Base-by-base conservation (phyloP, 2,888 invertebrate genomes). In the Drosophila atripex region DNA sequence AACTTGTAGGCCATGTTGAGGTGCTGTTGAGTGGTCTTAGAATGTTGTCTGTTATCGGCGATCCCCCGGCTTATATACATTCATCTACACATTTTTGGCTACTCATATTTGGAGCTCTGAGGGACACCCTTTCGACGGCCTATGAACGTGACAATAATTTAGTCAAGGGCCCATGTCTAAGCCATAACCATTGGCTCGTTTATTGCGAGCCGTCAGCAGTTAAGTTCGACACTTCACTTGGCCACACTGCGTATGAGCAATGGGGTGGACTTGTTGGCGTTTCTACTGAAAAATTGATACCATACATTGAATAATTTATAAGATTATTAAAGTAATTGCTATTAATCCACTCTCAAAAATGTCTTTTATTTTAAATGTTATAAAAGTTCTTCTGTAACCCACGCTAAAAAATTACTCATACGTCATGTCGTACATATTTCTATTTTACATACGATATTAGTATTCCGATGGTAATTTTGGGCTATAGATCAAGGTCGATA, bases 91-190 rank as follows among this genome's bases (percentile, higher is more conserved):
- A 57, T 49, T 69, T 53, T 79, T 59, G 59, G 70, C 55, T 68
- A 71, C 23, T 72, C 78, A 63, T 69, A 87, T 78, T 76, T 82
- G 87, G 80, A 61, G 43, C 32, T 14, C 8, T 51, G 78, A 80
- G 82, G 82, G 82, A 73, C 82, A 76, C 66, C 66, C 61, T 80
- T 73, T 64, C 53, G 76, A 66, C 72, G 49, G 65, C 65, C 70
- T 56, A 47, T 7, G 50, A 72, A 85, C 84, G 84, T 85, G 84
- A 85, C 88, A 80, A 83, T 84, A 85, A 41, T 88, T 88, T 84
- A 66, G 78, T 73, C 73, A 73, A 77, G 70, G 78, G 69, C 78
- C 72, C 64, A 73, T 75, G 82, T 82, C 66, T 74, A 57, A 70
- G 39, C 74, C 65, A 79, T 86, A 77, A 80, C 70, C 74, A 71